Base-by-base conservation (phyloP, 2,113 vertebrate genomes). In the Pavo muticus region DNA sequence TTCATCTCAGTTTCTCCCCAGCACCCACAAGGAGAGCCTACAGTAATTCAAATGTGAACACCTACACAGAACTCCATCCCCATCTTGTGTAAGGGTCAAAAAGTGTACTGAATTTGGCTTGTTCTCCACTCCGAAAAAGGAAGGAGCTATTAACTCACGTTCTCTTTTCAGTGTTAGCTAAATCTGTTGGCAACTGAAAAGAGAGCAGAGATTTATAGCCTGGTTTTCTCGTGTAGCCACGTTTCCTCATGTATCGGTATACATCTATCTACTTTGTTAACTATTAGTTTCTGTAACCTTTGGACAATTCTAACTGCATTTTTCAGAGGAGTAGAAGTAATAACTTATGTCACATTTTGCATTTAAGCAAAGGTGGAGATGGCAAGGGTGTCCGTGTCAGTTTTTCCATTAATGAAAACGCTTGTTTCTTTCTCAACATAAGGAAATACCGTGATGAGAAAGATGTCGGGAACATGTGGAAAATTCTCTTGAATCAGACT, bases 41-140 rank as follows among this genome's bases (percentile, higher is more conserved):
- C 77, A 78, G 81, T 90, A 91, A 84, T 61, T 89, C 23, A 40
- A 74, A 78, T 91, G 54, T 78, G 78, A 84, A 76, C 83, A 92
- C 71, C 84, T 94, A 60, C 35, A 19, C 69, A 89, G 52, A 84
- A 16, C 48, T 75, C 44, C 35, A 13, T 88, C 52, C 57, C 10
- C 11, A 15, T 85, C 11, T 15, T 87, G 84, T 45, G 35, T 47
- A 56, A 65, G 63, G 63, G 69, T 50, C 57, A 87, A 69, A 86
- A 88, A 72, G 25, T 65, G 18, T 56, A 29, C 27, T 50, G 61
- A 69, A 42, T 84, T 89, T 91, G 63, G 48, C n/a, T 84, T 77
- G 68, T 88, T 93, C 48, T 88, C 44, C 20, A 11, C 40, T 76
- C 64, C 25, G 32, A 35, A 84, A 71, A 56, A 60, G 60, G 37